Conservation (phyloP, 2,888 invertebrate species). For the Marronus borbonicus region DNA sequence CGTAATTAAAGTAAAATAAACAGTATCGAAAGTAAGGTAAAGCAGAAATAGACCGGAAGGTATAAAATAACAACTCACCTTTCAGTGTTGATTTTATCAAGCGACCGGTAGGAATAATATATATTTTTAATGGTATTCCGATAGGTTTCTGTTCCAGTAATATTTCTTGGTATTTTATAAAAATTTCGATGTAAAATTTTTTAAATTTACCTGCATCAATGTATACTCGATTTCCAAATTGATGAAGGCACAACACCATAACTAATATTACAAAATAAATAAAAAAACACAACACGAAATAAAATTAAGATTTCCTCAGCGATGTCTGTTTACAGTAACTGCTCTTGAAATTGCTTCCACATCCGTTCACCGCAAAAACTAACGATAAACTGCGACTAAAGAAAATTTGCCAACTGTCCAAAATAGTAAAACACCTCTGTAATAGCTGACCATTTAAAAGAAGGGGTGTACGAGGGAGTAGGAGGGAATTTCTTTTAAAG, state of each 20-base stretch:
- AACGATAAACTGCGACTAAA: slow-evolving; percentile 7
- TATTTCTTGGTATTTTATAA: too few relatives aligned
- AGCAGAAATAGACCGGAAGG: slow-evolving; percentile 12
- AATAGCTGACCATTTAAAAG: slow-evolving; percentile 7
- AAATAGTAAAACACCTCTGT: slow-evolving; percentile 13
- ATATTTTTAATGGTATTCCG: neutral
- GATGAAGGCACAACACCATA: too few relatives aligned
- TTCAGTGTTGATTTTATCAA: slow-evolving; percentile 17
- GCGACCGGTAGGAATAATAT: neutral
- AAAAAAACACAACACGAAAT: neutral
- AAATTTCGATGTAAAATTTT: too few relatives aligned
- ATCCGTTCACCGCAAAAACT: neutral
- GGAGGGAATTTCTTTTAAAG: slow-evolving; percentile 34
- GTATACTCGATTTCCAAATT: too few relatives aligned
- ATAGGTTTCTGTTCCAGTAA: too few relatives aligned
- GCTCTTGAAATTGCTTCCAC: neutral
- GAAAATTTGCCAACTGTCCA: slow-evolving; percentile 1
- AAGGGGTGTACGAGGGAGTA: neutral
- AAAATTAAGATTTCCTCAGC: neutral
- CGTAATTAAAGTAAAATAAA: slow-evolving; percentile 18
- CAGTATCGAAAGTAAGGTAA: slow-evolving; percentile 8
- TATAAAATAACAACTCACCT: slow-evolving; percentile 3
- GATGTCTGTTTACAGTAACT: neutral
- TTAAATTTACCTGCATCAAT: too few relatives aligned
- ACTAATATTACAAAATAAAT: too few relatives aligned